Evolutionary conservation across 2,797 vertebrate genomes (phyloP), one percentile per base, ranked within the genome.

Genomic region (Rhinophrynus dorsalis): DNA sequence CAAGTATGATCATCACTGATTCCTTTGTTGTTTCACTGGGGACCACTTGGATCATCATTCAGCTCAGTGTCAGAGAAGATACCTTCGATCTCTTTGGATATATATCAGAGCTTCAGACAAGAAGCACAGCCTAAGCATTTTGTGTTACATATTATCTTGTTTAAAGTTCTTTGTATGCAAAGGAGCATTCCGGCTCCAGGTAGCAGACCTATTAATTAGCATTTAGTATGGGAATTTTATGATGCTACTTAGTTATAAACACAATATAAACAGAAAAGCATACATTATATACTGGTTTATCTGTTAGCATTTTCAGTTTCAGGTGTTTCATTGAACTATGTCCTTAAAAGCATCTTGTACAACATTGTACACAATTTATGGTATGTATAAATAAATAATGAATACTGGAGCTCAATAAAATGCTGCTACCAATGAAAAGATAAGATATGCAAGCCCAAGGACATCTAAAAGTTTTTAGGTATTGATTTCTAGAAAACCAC

Each of bases 81-180:
- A 45, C 33, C 27, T 55, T 70, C 68, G 30, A 70, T 63, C 30
- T 37, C 18, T 12, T 24, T 9, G 17, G 37, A 47, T 58, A 23
- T 48, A 57, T 67, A 23, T 30, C 23, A 21, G 50, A 17, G 21
- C 30, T 67, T 40, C 17, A 38, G 35, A 21, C 30, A 24, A 23
- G 58, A 70, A 47, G 40, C 50, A 56, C 29, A 45, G 23, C 24
- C 30, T 70, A 30, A 63, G 68, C 68, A n/a, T n/a, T 55, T 70
- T 70, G 35, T 70, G 11, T 29, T 52, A 3, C 37, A 37, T 38
- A 15, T 35, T 61, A 62, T 61, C 37, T 59, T 61, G 21, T 52
- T 61, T 38, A 27, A 18, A 26, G 5, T 26, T 37, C 59, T 70
- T 37, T 62, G 59, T 48, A 55, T 70, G 59, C 68, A 27, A 32